Conservation (phyloP, 2,797 vertebrate species). For the Siniperca scherzeri region DNA sequence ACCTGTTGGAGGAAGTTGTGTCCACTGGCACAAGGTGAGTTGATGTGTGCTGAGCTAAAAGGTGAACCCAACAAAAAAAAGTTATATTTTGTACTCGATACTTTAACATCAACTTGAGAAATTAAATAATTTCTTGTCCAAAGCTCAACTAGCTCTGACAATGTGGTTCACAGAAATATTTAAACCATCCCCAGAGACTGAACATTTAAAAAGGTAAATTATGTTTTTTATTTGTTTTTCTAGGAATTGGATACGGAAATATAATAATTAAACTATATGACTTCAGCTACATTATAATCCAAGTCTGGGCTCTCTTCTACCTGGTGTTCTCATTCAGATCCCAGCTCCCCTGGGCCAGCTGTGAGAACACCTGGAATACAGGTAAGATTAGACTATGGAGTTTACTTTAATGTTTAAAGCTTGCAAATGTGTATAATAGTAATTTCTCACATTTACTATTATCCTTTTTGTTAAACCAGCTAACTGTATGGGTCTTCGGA, state of each 20-base stretch:
- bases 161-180: too few species aligned
- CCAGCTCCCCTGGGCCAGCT: conserved; percentile 74
- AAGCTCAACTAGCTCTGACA: too few species aligned
- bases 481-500: not conserved
- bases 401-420: not conserved
- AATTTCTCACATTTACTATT: not conserved
- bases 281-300: too few species aligned
- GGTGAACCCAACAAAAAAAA: too few species aligned
- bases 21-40: conserved; percentile 74
- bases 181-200: too few species aligned
- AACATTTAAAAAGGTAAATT: too few species aligned
- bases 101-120: too few species aligned
- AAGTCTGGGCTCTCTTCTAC: conserved; percentile 57
- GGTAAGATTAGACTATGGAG: not conserved
- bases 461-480: not conserved
- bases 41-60: not conserved
- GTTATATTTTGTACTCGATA: too few species aligned
- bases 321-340: conserved; percentile 71
- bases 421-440: not conserved
- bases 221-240: not conserved
- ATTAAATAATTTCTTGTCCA: too few species aligned
- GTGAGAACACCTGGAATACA: conserved; percentile 77
- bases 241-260: conserved; percentile 58
- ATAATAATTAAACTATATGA: conserved; percentile 34
- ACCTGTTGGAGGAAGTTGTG: conserved; percentile 76